These are phyloP conservation scores for Polyploca ridens DNA, from an alignment of 2,888 invertebrate genomes.

Conservation along the genomic window DNA sequence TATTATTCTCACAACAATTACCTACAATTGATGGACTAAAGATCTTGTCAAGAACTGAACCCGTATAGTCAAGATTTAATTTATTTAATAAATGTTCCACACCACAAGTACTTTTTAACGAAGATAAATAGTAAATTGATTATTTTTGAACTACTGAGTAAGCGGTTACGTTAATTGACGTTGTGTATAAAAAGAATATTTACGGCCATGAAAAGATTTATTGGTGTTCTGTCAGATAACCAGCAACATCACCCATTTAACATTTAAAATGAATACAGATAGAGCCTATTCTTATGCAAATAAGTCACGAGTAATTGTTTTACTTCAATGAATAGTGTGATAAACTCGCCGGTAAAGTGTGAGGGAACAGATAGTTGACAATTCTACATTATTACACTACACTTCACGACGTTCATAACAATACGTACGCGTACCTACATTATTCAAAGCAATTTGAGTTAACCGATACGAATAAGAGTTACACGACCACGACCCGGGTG, in stretches of 20 bases:
- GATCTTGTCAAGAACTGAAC: constrained; percentile 40
- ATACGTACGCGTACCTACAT: neutral
- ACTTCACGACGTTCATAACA: neutral
- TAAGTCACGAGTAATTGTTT: neutral
- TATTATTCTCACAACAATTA: constrained; percentile 13
- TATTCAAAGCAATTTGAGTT: constrained; percentile 22
- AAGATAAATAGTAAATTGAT: constrained; percentile 74
- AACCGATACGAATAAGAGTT: constrained; percentile 41
- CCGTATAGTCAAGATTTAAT: constrained; percentile 64
- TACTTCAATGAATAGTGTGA: neutral
- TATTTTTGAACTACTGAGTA: constrained; percentile 19
- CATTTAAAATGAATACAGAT: neutral
- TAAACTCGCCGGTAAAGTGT: neutral
- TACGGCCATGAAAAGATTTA: neutral
- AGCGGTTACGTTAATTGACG: constrained; percentile 5
- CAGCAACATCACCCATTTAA: neutral
- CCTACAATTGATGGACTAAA: constrained; percentile 24
- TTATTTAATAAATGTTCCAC: constrained; percentile 52
- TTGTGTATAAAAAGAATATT: neutral
- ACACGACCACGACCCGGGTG: constrained; percentile 56
- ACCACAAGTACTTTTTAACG: constrained; percentile 56
- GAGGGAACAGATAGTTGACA: constrained; percentile 16
- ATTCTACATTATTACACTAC: neutral
- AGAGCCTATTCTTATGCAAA: neutral
- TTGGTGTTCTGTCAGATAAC: neutral